Evolutionary conservation across 2,113 vertebrate species (phyloP).

Genomic region (Trinectes maculatus): DNA sequence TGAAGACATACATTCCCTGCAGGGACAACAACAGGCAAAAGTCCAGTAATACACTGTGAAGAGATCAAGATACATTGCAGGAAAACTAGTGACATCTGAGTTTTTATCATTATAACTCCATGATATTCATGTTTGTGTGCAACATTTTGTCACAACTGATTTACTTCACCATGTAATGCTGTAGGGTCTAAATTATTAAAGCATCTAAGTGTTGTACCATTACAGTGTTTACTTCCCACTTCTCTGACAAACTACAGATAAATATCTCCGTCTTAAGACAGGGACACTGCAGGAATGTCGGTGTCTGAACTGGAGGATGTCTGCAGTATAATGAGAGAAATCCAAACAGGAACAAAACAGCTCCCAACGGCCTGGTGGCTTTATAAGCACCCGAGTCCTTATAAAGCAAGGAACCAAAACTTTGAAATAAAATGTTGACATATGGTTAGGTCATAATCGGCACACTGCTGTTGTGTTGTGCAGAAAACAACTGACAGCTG

Average conservation of each 20-base stretch:
- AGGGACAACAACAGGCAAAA: conserved; percentile 14
- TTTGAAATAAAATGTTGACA: conserved; percentile 26
- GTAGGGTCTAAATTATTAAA: too few relatives aligned
- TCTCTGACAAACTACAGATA: neutral
- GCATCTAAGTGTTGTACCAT: too few relatives aligned
- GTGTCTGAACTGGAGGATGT: neutral
- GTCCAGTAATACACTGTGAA: neutral
- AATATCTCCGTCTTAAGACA: too few relatives aligned
- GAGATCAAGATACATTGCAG: neutral
- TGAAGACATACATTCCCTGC: conserved; percentile 98
- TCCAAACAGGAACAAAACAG: neutral
- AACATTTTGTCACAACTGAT: too few relatives aligned
- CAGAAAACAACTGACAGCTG: conserved; percentile 55
- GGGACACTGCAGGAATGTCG: neutral
- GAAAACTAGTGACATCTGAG: neutral
- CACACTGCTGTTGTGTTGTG: conserved; percentile 51
- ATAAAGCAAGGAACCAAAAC: too few relatives aligned
- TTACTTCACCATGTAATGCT: too few relatives aligned
- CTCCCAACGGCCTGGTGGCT: neutral
- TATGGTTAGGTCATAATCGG: conserved; percentile 18
- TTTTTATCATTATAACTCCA: neutral
- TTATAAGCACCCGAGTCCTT: too few relatives aligned
- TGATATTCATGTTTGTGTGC: too few relatives aligned
- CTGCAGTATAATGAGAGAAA: neutral
- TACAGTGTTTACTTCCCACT: neutral